Evolutionary conservation across 2,888 invertebrate genomes (phyloP).

Genomic region (Caenorhabditis sp.): DNA sequence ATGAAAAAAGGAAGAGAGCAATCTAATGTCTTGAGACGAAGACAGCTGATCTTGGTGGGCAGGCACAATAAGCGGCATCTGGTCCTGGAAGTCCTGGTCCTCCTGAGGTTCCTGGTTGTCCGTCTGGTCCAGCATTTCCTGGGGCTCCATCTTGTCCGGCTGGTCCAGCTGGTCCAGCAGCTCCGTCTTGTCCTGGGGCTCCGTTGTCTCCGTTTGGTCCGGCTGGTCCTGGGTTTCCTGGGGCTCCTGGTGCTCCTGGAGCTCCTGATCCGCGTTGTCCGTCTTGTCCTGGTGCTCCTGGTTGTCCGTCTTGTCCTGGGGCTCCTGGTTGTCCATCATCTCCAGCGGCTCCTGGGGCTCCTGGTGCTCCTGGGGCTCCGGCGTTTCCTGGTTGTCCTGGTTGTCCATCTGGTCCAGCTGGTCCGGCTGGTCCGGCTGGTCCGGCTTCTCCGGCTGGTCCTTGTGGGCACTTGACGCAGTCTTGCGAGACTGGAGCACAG

Average conservation of each 20-base stretch:
- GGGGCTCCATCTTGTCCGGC: constrained; percentile 42
- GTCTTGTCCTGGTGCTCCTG: constrained; percentile 51
- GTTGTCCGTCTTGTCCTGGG: constrained; percentile 54
- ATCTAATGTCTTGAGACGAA: constrained; percentile 46
- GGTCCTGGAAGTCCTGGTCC: constrained; percentile 53
- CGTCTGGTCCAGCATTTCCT: constrained; percentile 50
- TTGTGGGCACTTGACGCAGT: constrained; percentile 65
- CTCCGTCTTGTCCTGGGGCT: constrained; percentile 42
- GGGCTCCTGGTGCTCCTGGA: constrained; percentile 52
- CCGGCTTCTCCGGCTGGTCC: constrained; percentile 64
- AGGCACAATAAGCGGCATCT: constrained; percentile 58
- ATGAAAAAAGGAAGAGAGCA: too few relatives aligned
- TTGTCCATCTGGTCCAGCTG: constrained; percentile 60
- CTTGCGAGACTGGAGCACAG: constrained; percentile 56
- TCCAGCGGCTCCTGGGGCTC: constrained; percentile 54
- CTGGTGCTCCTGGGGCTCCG: constrained; percentile 59
- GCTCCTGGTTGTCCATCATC: constrained; percentile 53
- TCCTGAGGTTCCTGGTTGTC: constrained; percentile 49
- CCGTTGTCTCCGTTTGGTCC: constrained; percentile 44
- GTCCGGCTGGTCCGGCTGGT: constrained; percentile 57
- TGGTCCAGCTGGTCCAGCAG: constrained; percentile 43
- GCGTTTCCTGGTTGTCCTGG: constrained; percentile 48
- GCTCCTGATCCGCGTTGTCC: constrained; percentile 49
- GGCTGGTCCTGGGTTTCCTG: constrained; percentile 48
- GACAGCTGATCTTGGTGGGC: constrained; percentile 54